A percentile compares a stretch with the other conserved stretches of the same genome.
These are phyloP conservation scores for Archegozetes longisetosus DNA, from an alignment of 1,140 invertebrate genomes.

Conservation along the genomic window DNA sequence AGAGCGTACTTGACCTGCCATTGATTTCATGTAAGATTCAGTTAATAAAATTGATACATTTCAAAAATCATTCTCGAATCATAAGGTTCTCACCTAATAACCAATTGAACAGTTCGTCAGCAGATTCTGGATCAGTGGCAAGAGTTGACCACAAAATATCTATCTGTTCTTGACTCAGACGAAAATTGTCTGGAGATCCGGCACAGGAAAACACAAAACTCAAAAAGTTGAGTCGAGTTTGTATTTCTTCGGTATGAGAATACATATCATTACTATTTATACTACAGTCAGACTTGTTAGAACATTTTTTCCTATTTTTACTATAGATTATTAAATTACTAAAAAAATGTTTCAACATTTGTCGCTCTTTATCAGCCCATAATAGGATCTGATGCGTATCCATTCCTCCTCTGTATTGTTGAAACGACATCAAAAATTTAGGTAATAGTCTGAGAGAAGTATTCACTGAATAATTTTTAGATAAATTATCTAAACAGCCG, in stretches of 20 bases:
- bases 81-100: conserved; percentile 45
- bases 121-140: conserved; percentile 54
- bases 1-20: conserved; percentile 42
- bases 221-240: conserved; percentile 74
- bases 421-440: conserved; percentile 77
- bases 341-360: conserved; percentile 84
- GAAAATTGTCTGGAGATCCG: conserved; percentile 70
- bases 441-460: conserved; percentile 70
- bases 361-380: conserved; percentile 73
- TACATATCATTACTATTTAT: conserved; percentile 31
- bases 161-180: conserved; percentile 65
- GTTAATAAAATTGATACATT: neutral
- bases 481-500: conserved; percentile 75
- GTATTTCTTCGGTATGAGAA: conserved; percentile 72
- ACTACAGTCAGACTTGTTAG: neutral
- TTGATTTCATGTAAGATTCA: neutral
- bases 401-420: conserved; percentile 47
- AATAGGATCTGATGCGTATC: conserved; percentile 32
- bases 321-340: conserved; percentile 45
- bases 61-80: neutral
- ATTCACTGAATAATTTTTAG: conserved; percentile 69
- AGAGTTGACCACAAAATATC: conserved; percentile 79
- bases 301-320: conserved; percentile 16
- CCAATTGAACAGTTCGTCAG: conserved; percentile 84
- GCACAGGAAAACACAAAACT: conserved; percentile 77